Evolutionary conservation across 1,140 invertebrate species (phyloP).

Genomic region (Procambarus virginalis): DNA sequence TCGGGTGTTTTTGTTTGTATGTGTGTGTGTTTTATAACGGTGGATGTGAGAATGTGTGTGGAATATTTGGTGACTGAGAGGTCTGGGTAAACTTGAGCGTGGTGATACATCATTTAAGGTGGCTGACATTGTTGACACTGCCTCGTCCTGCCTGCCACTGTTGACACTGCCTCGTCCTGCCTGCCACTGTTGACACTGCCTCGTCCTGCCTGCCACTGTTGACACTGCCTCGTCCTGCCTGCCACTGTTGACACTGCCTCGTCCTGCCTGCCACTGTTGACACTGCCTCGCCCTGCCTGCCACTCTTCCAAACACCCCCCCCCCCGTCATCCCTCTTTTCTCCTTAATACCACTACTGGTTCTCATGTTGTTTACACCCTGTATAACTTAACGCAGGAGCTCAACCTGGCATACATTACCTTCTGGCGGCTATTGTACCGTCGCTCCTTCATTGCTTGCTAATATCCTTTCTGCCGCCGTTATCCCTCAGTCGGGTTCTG

Average conservation of each 20-base stretch:
- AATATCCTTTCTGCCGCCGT: too few species aligned
- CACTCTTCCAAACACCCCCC: not conserved
- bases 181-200: conserved; percentile 3
- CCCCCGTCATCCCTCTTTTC: not conserved
- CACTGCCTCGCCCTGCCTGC: not conserved
- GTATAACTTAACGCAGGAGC: too few species aligned
- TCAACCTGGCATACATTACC: too few species aligned
- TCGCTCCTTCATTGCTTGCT: too few species aligned
- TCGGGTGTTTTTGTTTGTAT: not conserved
- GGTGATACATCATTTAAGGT: not conserved
- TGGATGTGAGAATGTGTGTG: not conserved
- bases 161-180: not conserved
- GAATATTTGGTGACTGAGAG: too few species aligned
- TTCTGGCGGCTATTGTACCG: too few species aligned
- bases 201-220: not conserved
- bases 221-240: not conserved
- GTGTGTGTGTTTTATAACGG: not conserved
- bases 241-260: not conserved
- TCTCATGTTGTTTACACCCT: too few species aligned
- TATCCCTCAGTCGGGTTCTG: too few species aligned
- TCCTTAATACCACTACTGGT: too few species aligned
- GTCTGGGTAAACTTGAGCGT: not conserved
- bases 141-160: not conserved
- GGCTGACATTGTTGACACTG: not conserved
- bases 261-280: not conserved